A percentile compares a stretch with the other conserved stretches of the same genome.
Evolutionary conservation across 2,113 vertebrate genomes (phyloP).

Genomic region (Melanerpes aurifrons): DNA sequence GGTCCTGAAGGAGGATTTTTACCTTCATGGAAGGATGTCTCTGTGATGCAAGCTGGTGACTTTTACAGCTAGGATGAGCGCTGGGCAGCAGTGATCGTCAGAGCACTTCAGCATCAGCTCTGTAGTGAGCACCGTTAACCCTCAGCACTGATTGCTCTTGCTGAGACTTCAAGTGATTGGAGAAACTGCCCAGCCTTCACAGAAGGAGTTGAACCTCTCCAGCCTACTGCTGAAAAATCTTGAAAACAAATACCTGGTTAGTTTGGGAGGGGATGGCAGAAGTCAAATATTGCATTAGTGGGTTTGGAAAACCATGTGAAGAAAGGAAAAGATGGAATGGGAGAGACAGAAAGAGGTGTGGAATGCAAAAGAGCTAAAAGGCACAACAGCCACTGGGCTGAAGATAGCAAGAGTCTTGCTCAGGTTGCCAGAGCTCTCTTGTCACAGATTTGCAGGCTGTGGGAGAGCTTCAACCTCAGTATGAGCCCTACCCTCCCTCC

Average conservation of each 20-base stretch:
- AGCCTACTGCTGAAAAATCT: constrained; percentile 61
- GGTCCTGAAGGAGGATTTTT: not conserved
- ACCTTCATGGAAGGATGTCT: not conserved
- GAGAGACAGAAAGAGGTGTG: constrained; percentile 9
- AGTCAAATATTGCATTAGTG: constrained; percentile 5
- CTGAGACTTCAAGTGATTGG: constrained; percentile 70
- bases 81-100: not conserved
- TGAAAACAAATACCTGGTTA: constrained; percentile 72
- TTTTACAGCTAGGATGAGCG: not conserved
- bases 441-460: not conserved
- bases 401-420: not conserved
- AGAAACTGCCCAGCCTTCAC: constrained; percentile 48
- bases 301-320: constrained; percentile 41
- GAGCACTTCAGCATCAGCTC: constrained; percentile 44
- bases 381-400: not conserved
- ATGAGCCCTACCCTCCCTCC: not conserved
- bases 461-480: constrained; percentile 39
- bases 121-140: constrained; percentile 56
- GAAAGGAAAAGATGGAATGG: constrained; percentile 22
- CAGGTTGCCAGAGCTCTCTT: constrained; percentile 22
- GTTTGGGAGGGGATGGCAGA: not conserved
- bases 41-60: not conserved
- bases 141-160: constrained; percentile 71
- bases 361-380: constrained; percentile 16
- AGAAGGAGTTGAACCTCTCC: constrained; percentile 66